Evolutionary conservation across 2,888 invertebrate species (phyloP), one percentile per base, ranked within the genome.

Genomic region (Andrena camellia): DNA sequence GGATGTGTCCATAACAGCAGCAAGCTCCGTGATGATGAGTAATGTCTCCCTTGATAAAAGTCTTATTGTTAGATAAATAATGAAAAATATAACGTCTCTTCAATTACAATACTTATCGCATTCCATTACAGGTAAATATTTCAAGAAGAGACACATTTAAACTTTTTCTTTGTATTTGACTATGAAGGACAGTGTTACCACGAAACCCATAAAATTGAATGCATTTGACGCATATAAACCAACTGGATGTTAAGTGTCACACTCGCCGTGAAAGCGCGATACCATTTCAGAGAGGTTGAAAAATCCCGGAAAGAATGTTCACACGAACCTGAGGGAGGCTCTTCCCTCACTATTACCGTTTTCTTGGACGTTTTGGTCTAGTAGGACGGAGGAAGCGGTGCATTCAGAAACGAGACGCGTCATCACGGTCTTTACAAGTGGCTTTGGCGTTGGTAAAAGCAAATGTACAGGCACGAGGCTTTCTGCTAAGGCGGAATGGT

Each of bases 401-500:
- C 57, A 64, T 78, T 80, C 68, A 70, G 63, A 68, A 71, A 74
- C 59, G 63, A 70, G 29, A 57, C 75, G 66, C 78, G 78, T 85
- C 70, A 73, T 78, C 72, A 72, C 52, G 69, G 59, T 81, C 86
- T 84, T 84, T 70, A 84, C 80, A 74, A 86, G 81, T 78, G 78
- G 69, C 66, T 84, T 81, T 69, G 62, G 76, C 78, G 77, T 81
- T 75, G 72, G 84, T 57, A 81, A 78, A 87, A 88, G 85, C 89
- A 88, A 87, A 86, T 86, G 89, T 82, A 85, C 83, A 67, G 62
- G 73, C 78, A 54, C 70, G 79, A 81, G 84, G 78, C 86, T 87
- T 84, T 89, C 89, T 82, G 86, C 86, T 89, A 90, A 88, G 89
- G 86, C 88, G 84, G 87, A 90, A 90, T 86, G 85, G 71, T 80